Evolutionary conservation across 1,140 invertebrate species (phyloP).

Genomic region (Pachypsylla venusta): DNA sequence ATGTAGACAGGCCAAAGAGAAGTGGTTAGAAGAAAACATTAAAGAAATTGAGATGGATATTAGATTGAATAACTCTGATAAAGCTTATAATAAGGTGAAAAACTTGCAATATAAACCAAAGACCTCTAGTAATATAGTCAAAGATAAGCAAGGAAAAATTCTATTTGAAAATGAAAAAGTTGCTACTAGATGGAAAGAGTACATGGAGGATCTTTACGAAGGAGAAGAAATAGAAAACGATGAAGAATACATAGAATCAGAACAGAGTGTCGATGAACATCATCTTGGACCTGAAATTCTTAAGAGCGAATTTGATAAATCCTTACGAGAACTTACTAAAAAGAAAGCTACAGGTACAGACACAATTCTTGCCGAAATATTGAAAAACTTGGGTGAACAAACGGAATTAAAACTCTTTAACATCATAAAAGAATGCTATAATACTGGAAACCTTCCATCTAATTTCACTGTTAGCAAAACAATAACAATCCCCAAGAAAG

Average conservation of each 20-base stretch:
- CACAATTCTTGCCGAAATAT: slow-evolving; percentile 9
- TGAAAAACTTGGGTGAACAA: slow-evolving; percentile 11
- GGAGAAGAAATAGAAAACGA: slow-evolving; percentile 12
- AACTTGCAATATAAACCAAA: slow-evolving; percentile 6
- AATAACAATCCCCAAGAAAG: slow-evolving; percentile 14
- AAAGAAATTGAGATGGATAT: slow-evolving; percentile 13
- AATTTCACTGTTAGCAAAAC: slow-evolving; percentile 9
- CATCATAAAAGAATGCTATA: slow-evolving; percentile 14
- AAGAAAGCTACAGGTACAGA: slow-evolving; percentile 10
- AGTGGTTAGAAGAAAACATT: slow-evolving; percentile 11
- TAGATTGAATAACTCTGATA: slow-evolving; percentile 8
- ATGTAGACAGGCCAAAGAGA: slow-evolving; percentile 7
- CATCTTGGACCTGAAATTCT: slow-evolving; percentile 9
- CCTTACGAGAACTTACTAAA: slow-evolving; percentile 4
- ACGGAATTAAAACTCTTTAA: slow-evolving; percentile 2
- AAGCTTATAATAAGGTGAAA: slow-evolving; percentile 10
- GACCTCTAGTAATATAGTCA: slow-evolving; percentile 11
- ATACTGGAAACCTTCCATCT: slow-evolving; percentile 5
- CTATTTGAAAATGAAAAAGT: slow-evolving; percentile 12
- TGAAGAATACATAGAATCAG: slow-evolving; percentile 9
- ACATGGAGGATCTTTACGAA: slow-evolving; percentile 5
- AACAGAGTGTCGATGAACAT: slow-evolving; percentile 9
- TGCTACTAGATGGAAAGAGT: slow-evolving; percentile 6
- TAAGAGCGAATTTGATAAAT: slow-evolving; percentile 8
- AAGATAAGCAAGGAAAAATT: slow-evolving; percentile 1